A percentile compares a stretch with the other conserved stretches of the same genome.
Evolutionary conservation across 2,113 vertebrate species (phyloP).

Genomic region (Telmatochromis bifrenatus): DNA sequence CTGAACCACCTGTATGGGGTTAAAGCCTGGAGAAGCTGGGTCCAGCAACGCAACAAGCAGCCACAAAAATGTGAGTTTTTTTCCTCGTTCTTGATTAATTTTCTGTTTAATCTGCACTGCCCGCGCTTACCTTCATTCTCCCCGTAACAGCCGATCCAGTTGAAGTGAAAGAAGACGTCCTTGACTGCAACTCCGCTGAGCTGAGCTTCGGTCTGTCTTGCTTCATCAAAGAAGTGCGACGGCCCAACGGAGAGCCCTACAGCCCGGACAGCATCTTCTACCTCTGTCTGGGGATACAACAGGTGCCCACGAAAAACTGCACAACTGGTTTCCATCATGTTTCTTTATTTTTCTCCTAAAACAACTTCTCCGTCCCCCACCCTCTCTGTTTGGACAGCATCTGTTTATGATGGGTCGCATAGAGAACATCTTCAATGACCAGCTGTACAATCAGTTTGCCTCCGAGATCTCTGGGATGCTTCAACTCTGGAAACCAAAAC

Average conservation of each 20-base stretch:
- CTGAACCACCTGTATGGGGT: constrained; percentile 90
- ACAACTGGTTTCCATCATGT: neutral
- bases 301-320: constrained; percentile 68
- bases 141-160: constrained; percentile 45
- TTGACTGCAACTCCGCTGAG: constrained; percentile 86
- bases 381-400: constrained; percentile 70
- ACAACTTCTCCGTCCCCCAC: neutral
- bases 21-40: constrained; percentile 93
- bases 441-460: constrained; percentile 86
- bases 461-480: constrained; percentile 86
- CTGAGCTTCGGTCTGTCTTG: constrained; percentile 88
- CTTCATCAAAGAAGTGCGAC: constrained; percentile 89
- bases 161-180: constrained; percentile 86
- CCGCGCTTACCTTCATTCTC: rapidly evolving
- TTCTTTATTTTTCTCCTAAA: neutral
- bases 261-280: constrained; percentile 94
- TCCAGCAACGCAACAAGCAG: constrained; percentile 78
- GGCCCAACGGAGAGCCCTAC: constrained; percentile 88
- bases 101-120: neutral
- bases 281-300: constrained; percentile 97
- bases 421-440: constrained; percentile 97
- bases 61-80: constrained; percentile 59
- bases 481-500: constrained; percentile 84
- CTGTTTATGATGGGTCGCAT: constrained; percentile 92
- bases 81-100: neutral